Evolutionary conservation across 1,140 invertebrate species (phyloP).

Genomic region (Muscidifurax raptorellus): DNA sequence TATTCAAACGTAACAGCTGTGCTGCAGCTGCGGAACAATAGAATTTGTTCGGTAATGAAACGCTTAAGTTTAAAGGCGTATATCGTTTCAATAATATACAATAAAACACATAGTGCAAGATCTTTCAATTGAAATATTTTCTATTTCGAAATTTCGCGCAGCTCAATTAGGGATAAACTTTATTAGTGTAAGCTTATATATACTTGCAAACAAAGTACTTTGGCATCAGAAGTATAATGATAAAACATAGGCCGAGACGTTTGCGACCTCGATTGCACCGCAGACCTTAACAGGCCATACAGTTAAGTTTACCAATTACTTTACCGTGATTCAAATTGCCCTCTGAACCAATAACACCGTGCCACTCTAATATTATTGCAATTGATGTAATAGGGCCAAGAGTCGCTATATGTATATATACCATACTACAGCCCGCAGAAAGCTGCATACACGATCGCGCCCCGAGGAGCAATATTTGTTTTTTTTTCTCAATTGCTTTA

Average conservation of each 20-base stretch:
- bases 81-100: too few species aligned
- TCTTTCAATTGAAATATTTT: too few species aligned
- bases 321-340: slow-evolving; percentile 50
- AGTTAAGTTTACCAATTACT: slow-evolving; percentile 50
- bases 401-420: not conserved
- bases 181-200: not conserved
- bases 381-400: slow-evolving; percentile 52
- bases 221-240: not conserved
- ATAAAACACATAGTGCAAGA: too few species aligned
- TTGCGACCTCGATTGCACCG: slow-evolving; percentile 44
- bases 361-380: slow-evolving; percentile 47
- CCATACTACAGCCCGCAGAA: not conserved
- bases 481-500: not conserved
- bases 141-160: too few species aligned
- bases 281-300: slow-evolving; percentile 31
- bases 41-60: too few species aligned
- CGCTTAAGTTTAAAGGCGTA: too few species aligned
- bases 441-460: slow-evolving; percentile 1
- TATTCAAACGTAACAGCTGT: too few species aligned
- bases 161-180: too few species aligned
- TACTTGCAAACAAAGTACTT: not conserved
- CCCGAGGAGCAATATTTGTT: too few species aligned
- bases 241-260: slow-evolving; percentile 26
- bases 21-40: too few species aligned
- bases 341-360: slow-evolving; percentile 48